These are phyloP conservation scores for Podabrus alpinus DNA, from an alignment of 2,888 invertebrate genomes.

Conservation along the genomic window DNA sequence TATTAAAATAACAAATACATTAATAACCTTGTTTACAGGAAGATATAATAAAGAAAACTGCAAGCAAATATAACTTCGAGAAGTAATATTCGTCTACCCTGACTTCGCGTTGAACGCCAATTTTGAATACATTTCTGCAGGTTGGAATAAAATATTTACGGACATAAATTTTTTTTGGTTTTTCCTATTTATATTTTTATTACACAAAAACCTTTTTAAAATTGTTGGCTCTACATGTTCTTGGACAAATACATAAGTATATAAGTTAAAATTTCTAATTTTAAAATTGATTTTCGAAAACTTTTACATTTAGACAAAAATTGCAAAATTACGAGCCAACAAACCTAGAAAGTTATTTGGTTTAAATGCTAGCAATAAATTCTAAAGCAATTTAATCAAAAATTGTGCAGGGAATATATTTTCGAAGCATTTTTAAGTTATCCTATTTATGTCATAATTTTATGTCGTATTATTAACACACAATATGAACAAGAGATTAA, in stretches of 20 bases:
- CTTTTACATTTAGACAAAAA: constrained; percentile 12
- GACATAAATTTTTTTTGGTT: no score
- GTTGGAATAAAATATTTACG: no score
- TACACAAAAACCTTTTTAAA: no score
- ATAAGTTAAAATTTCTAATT: background rate
- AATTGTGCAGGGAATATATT: constrained; percentile 20
- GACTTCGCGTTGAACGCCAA: no score
- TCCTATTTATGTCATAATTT: constrained; percentile 20
- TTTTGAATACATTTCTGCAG: no score
- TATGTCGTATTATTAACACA: constrained; percentile 18
- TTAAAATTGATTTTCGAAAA: background rate
- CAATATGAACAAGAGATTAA: constrained; percentile 22
- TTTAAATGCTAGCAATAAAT: constrained; percentile 25
- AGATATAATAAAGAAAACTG: no score
- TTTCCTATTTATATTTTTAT: no score
- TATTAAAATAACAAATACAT: no score
- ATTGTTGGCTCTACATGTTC: no score
- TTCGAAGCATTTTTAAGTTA: constrained; percentile 22
- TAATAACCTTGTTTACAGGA: no score
- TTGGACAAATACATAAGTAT: background rate
- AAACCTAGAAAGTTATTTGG: constrained; percentile 20
- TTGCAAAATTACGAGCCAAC: constrained; percentile 17
- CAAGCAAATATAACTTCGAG: no score
- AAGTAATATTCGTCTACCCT: no score
- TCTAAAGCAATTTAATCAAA: constrained; percentile 28